Evolutionary conservation across 2,888 invertebrate species (phyloP), one percentile per base, ranked within the genome.

Genomic region (Chaetogeoica ovagalla): DNA sequence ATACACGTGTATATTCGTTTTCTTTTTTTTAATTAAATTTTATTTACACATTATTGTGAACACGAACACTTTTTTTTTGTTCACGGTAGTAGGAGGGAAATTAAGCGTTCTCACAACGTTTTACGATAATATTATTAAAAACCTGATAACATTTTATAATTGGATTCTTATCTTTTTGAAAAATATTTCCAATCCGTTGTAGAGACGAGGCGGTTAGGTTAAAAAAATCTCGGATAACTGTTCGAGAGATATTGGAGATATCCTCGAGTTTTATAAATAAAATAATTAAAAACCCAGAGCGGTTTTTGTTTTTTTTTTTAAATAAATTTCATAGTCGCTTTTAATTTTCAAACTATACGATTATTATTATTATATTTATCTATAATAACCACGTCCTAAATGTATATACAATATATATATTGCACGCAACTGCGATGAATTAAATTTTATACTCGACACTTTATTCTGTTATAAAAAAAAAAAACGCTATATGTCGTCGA

Each of bases 171-270:
- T 73, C 52, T 37, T 19, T 43, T 43, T 43, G n/a, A 7, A 9
- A 9, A 43, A 43, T 9, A 37, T 52, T 63, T 73, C 30, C 23
- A 60, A 37, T 63, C 48, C 30, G n/a, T 8, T 37, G 30, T 9
- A 43, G 43, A 43, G 65, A 65, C 23, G 23, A 39, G 55, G 23
- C 21, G 65, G 39, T 65, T 17, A 39, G 21, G 17, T 65, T 39
- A 39, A 57, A 37, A 65, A 55, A n/a, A n/a, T n/a, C 65, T 39
- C 39, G 57, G 39, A 65, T 75, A 57, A 66, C 65, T 75, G 1
- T 66, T 71, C 52, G 8, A 73, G 8, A 73, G 9, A 39, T 65
- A 48, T 21, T 21, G 2, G 1, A n/a, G 21, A 13, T 19, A 55
- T 55, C 65, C 21, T 39, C 11, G 7, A 37, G 37, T 63, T 2